Percentiles rank a stretch among this genome's conserved stretches.
Conservation (phyloP, 2,888 invertebrate species). For the Drosophila engyochracea region DNA sequence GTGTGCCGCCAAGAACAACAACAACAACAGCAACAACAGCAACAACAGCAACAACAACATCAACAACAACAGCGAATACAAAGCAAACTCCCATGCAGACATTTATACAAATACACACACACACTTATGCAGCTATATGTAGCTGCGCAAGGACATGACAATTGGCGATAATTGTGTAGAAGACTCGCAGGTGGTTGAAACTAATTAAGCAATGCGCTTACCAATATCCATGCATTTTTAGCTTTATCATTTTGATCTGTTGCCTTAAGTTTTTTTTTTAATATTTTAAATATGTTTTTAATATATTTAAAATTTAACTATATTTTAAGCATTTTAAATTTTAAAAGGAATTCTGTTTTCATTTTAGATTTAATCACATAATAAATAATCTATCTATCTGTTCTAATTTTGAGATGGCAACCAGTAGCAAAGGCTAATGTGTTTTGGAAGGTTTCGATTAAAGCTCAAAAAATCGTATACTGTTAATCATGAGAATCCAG, state of each 20-base stretch:
- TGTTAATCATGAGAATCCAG: background rate
- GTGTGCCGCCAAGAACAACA: slow-evolving; percentile 33
- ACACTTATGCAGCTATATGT: background rate
- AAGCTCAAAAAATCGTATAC: background rate
- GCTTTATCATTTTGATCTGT: background rate
- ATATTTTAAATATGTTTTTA: background rate
- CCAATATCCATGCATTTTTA: background rate
- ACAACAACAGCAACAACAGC: slow-evolving; percentile 30
- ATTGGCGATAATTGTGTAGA: slow-evolving; percentile 17
- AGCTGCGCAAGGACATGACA: slow-evolving; percentile 1
- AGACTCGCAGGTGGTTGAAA: slow-evolving; percentile 8
- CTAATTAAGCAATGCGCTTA: slow-evolving; percentile 4
- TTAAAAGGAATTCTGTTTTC: background rate
- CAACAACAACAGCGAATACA: background rate
- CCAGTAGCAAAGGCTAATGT: background rate
- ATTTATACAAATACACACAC: background rate
- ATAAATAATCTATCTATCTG: background rate
- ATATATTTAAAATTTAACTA: background rate
- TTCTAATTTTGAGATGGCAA: background rate
- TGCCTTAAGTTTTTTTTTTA: background rate
- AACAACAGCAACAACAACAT: slow-evolving; percentile 29
- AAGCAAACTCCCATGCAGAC: slow-evolving; percentile 7
- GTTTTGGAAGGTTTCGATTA: background rate
- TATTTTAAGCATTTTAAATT: background rate
- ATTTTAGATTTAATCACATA: background rate